Evolutionary conservation across 2,888 invertebrate genomes (phyloP), one percentile per base, ranked within the genome.

Genomic region (Copidosoma aretas): DNA sequence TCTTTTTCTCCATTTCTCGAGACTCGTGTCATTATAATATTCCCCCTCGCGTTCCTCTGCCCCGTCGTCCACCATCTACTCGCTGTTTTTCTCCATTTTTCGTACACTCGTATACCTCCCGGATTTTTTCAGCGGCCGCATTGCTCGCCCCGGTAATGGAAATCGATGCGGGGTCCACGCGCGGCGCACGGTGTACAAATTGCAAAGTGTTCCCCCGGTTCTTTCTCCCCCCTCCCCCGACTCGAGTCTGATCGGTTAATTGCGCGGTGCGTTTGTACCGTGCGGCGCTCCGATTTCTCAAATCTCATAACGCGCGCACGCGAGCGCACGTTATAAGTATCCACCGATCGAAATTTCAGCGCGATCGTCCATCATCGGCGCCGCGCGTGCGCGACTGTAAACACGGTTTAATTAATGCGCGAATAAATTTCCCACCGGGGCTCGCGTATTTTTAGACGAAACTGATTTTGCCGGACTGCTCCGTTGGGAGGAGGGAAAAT

Each of bases 1-100:
- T 32, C 32, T 32, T 60, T 62, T 54, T 60, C 62, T 62, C 65
- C 53, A 61, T 60, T 59, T 67, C 49, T 51, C 61, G 53, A 64
- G 57, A n/a, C n/a, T n/a, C 58, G 58, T 60, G 52, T 57, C 61
- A 39, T n/a, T n/a, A n/a, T 69, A 63, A 59, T 64, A 62, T 66
- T 62, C 68, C 60, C 59, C 49, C 56, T 24, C 57, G 41, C 65
- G 43, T 59, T 41, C 64, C 60, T 62, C 57, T 64, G 67, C 64
- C 66, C 72, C 73, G 73, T 73, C 72, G 71, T 65, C 10, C 8
- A 22, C 12, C 41, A 24, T 32, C 46, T 46, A 21, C 3, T 39
- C 24, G 21, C 32, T 14, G n/a, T 19, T 19, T 57, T 17, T 17
- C 17, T 39, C 14, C 41, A 22, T 67, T 43, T 22, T 54, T 61